These are phyloP conservation scores for Resseliella maxima DNA, from an alignment of 2,888 invertebrate genomes.

Conservation along the genomic window DNA sequence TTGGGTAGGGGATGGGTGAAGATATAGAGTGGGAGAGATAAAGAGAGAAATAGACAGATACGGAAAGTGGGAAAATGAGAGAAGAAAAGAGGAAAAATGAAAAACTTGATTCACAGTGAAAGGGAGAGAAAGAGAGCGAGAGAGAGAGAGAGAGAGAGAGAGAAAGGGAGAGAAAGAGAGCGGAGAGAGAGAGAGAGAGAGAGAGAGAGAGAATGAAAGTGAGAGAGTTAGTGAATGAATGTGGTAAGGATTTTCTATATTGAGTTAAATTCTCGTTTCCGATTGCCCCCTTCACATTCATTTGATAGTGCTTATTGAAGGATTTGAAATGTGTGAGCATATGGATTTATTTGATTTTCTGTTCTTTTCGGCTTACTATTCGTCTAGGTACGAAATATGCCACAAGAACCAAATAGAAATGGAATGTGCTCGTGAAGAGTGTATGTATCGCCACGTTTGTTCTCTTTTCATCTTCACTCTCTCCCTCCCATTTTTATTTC, in stretches of 20 bases:
- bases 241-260: constrained; percentile 22
- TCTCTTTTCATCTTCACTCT: background rate
- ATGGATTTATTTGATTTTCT: constrained; percentile 34
- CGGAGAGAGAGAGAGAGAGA: background rate
- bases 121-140: too few species aligned
- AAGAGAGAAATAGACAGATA: too few species aligned
- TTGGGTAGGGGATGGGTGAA: too few species aligned
- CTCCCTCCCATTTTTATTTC: background rate
- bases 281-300: background rate
- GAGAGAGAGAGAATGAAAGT: background rate
- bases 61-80: too few species aligned
- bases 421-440: background rate
- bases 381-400: background rate
- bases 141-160: too few species aligned
- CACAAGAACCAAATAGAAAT: background rate
- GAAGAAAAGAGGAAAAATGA: too few species aligned
- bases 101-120: too few species aligned
- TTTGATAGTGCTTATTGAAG: constrained; percentile 42
- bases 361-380: background rate
- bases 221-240: background rate
- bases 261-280: constrained; percentile 24
- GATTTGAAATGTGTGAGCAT: constrained; percentile 41
- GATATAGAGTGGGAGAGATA: too few species aligned
- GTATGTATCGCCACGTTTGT: background rate
- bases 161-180: too few species aligned